Evolutionary conservation across 2,797 vertebrate genomes (phyloP), one percentile per base, ranked within the genome.

Genomic region (Periparus ater): DNA sequence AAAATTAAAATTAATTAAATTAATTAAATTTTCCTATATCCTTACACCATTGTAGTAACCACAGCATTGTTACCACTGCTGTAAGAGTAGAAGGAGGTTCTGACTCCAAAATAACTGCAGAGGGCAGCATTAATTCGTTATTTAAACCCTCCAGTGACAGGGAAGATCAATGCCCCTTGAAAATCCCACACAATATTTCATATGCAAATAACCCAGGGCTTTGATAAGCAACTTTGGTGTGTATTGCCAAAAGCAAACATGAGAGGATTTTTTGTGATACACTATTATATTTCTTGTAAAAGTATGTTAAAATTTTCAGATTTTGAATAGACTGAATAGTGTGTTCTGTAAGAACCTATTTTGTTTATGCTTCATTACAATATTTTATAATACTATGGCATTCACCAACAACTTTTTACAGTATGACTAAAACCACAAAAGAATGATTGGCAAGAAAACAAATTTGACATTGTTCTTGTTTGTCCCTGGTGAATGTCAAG

Each of bases 101-200:
- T 85, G 51, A 82, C 50, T 38, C 14, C 40, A 42, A 51, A 65
- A 6, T 26, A 86, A 66, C 96, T 94, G 95, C 80, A 96, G 96
- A 95, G 96, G 96, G 95, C 96, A 93, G 91, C 76, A 67, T 90
- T 48, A 94, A 88, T 81, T 92, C 17, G 0, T 48, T 23, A 15
- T 81, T 93, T 71, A 53, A 85, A 63, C 17, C 8, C 10, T 18
- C 4, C 17, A 13, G 18, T 27, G 23, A 9, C 7, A 15, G 27
- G 29, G 13, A 78, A 70, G 27, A 48, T 10, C 42, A 47, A 53
- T 5, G 18, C 42, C 18, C 13, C 13, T 48, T 72, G 66, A 42
- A 60, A 91, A 78, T 15, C 3, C 32, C 40, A 29, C 50, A 62
- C 13, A 15, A 18, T 45, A 30, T 72, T 90, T 85, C 68, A 14